These are phyloP conservation scores for Folsomia candida DNA, from an alignment of 2,888 invertebrate species.

Conservation along the genomic window DNA sequence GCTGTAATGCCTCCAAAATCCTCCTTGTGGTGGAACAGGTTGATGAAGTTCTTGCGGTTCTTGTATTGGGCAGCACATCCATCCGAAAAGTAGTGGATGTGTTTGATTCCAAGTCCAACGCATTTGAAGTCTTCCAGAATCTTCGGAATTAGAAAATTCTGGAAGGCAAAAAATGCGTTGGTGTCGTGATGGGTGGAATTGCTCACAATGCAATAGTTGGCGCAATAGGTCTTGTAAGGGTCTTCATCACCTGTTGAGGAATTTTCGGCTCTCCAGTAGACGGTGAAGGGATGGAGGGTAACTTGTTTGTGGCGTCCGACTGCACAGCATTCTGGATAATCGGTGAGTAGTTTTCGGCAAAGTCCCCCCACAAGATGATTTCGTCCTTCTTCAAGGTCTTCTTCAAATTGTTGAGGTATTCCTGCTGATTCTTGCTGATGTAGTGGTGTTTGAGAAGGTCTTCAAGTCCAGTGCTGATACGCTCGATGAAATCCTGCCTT, in stretches of 20 bases:
- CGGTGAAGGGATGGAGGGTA: conserved; percentile 2
- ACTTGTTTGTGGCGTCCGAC: background rate
- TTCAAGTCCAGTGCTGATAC: background rate
- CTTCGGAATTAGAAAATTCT: background rate
- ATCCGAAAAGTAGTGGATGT: conserved; percentile 6
- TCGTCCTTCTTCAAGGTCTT: background rate
- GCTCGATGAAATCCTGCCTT: background rate
- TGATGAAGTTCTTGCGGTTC: too few relatives aligned
- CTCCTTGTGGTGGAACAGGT: background rate
- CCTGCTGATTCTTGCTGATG: background rate
- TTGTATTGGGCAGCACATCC: conserved; percentile 15
- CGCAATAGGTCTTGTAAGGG: background rate
- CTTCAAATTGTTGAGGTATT: too few relatives aligned
- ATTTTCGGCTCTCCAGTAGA: background rate
- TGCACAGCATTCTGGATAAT: too few relatives aligned
- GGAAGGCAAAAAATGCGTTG: background rate
- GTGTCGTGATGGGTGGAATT: background rate
- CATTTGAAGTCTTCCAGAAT: background rate
- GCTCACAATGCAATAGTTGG: background rate
- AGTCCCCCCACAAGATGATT: conserved; percentile 4
- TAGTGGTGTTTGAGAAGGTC: background rate
- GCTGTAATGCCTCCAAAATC: background rate
- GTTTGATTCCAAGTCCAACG: background rate
- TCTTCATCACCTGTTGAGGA: too few relatives aligned
- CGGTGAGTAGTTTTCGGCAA: conserved; percentile 15